Evolutionary conservation across 1,140 invertebrate genomes (phyloP), one percentile per base, ranked within the genome.

Genomic region (Caenorhabditis remanei): DNA sequence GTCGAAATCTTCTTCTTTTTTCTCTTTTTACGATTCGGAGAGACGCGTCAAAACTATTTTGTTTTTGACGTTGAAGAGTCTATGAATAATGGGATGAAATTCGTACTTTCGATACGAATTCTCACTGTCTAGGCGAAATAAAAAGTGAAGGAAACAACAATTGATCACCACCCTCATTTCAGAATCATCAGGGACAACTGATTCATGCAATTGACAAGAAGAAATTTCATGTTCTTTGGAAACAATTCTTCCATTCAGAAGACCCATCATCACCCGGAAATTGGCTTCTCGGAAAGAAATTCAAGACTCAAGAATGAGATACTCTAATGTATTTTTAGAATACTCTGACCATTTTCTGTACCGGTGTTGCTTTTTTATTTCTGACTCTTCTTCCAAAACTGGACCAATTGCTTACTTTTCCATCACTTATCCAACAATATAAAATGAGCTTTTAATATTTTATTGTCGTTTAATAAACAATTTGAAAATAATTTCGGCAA

Each of bases 241-340:
- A 79, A 79, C 71, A 79, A 50, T 79, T 79, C 46, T 79, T 79
- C 71, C 71, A 79, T 79, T 79, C 71, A 19, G 71, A 79, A 50
- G 71, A 79, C 7, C 71, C 71, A 9, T 13, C 71, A 8, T 50
- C 32, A 0, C 71, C 71, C 9, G 71, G 71, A 50, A 79, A 79
- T 50, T 79, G 71, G 71, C 71, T 79, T 50, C 46, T 79, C 1
- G 71, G 71, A 7, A 79, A 63, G 24, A 79, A 79, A 40, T 79
- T 50, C 40, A 50, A 79, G 24, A 19, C 40, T 46, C 65, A 71
- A 24, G 40, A 79, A 50, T 50, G 16, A 53, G 32, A 32, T 32
- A 32, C 32, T 32, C 32, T 32, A 32, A 46, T 32, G 4, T 24
- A 11, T 50, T 21, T 79, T n/a, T 46, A 46, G n/a, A 46, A 13